phyloP scores from a whole-genome alignment of 64 coral and sea anemone species.

The Pachyseris speciosa region DNA sequence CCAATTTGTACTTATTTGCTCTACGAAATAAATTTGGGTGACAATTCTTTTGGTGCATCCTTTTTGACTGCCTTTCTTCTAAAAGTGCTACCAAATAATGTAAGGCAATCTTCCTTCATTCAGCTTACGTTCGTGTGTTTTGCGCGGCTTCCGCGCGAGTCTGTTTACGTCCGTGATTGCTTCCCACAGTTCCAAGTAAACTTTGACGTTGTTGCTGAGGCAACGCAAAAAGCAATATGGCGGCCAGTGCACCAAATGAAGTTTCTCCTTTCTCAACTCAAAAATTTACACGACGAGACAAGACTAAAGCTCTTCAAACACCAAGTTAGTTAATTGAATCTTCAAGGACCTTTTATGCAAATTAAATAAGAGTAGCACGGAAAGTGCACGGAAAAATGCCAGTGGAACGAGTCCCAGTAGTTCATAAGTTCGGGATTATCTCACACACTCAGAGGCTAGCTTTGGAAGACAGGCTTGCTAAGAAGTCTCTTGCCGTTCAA shows the following conservation, averaged over 20 bases:
- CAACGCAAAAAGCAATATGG: slow-evolving; percentile 17
- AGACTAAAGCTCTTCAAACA: background rate
- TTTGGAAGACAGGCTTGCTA: slow-evolving; percentile 81
- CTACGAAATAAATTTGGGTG: too few species aligned
- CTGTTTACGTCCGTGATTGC: background rate
- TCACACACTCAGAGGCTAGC: slow-evolving; percentile 91
- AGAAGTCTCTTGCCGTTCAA: slow-evolving; percentile 43
- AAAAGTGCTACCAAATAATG: too few species aligned
- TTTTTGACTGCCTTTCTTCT: too few species aligned
- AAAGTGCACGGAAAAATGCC: slow-evolving; percentile 91
- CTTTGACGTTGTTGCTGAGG: background rate
- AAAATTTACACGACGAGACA: background rate
- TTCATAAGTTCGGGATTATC: slow-evolving; percentile 98
- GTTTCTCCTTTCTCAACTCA: background rate
- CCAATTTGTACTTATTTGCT: too few species aligned
- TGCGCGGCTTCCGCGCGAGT: too few species aligned
- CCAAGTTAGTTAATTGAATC: background rate
- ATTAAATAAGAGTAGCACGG: background rate
- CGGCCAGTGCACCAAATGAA: background rate
- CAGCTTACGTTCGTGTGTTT: background rate
- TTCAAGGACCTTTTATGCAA: background rate
- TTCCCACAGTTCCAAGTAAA: background rate
- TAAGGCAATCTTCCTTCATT: too few species aligned
- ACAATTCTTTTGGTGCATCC: too few species aligned
- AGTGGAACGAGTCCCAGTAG: slow-evolving; percentile 82